Evolutionary conservation across 2,113 vertebrate genomes (phyloP), one percentile per base, ranked within the genome.

Genomic region (Microcebus lehilahytsara): DNA sequence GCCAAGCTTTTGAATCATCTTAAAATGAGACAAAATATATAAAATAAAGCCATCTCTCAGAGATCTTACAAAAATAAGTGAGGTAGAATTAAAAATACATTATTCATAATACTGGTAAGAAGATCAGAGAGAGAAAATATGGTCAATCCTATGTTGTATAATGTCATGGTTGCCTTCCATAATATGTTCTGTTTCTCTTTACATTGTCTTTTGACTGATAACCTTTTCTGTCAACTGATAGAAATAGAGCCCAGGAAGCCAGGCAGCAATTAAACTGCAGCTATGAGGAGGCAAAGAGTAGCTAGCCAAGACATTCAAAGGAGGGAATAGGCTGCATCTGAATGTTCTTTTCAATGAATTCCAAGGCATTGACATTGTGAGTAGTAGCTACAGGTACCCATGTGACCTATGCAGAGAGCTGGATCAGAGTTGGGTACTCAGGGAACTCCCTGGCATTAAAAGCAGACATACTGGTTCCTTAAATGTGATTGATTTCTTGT

Each of bases 401-500:
- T 84, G 20, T 74, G 64, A 51, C 60, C 56, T n/a, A 13, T 51
- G 42, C 37, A 72, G 77, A 78, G 22, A 77, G 56, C 49, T 71
- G 34, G 62, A 60, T 49, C 71, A 53, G 74, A 74, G 56, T 27
- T 77, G 51, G 62, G 30, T 74, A 34, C 53, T 5, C 85, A 81
- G 72, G 53, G 58, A 91, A 81, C 78, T 86, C 78, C 75, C 56
- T 93, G 85, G 16, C 67, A 75, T 91, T 98, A 74, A 53, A 97
- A 97, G 98, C 69, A 95, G 96, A 95, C 72, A 96, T 19, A 58
- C 94, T 87, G 81, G 22, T 92, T 93, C 66, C 87, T 80, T 46
- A 98, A 96, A 97, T 42, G 8, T 94, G 72, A 97, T 95, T 96
- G 88, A 95, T 98, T 96, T 96, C 69, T 75, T 98, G 97, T 98